Evolutionary conservation across 2,113 vertebrate genomes (phyloP), one percentile per base, ranked within the genome.

Genomic region (Oncorhynchus tshawytscha): DNA sequence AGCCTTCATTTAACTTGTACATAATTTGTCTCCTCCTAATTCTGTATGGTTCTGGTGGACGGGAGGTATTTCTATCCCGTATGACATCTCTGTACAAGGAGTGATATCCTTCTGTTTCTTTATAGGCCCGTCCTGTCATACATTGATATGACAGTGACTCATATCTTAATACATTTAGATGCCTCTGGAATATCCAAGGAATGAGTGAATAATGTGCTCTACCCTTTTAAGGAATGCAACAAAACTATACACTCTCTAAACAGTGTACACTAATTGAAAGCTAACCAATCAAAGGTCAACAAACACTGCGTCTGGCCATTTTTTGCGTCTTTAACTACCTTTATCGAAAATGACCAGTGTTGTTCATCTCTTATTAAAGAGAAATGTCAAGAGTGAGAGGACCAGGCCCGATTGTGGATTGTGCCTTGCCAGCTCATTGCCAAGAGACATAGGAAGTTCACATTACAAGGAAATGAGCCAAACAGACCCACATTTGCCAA

Each of bases 291-390:
- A 64, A 22, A 64, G 7, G 20, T 9, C 16, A 18, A 64, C 60
- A 9, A 8, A n/a, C 64, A 16, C 11, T 12, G 20, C 29, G 22
- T 70, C 71, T 70, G 76, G 70, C 75, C 72, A 60, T 22, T 70
- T 70, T 66, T 54, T 59, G 13, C 25, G 54, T 24, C 54, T 80
- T 67, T 75, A 54, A 2, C 29, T 64, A 22, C 20, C 22, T 64
- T n/a, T 25, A 64, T 64, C 22, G 9, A 18, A 64, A 2, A 20
- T 3, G 22, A 24, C 5, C 62, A 64, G 62, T 13, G 62, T 9
- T 64, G 3, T 64, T 29, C 29, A 76, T 80, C 49, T 78, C 76
- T 73, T 31, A 76, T 82, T 75, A 60, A 82, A 72, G 72, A 65
- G 39, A 4, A 49, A 25, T 22, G 20, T 27, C n/a, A 70, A 16